Evolutionary conservation across 2,797 vertebrate species (phyloP), one percentile per base, ranked within the genome.

Genomic region (Acanthopagrus latus): DNA sequence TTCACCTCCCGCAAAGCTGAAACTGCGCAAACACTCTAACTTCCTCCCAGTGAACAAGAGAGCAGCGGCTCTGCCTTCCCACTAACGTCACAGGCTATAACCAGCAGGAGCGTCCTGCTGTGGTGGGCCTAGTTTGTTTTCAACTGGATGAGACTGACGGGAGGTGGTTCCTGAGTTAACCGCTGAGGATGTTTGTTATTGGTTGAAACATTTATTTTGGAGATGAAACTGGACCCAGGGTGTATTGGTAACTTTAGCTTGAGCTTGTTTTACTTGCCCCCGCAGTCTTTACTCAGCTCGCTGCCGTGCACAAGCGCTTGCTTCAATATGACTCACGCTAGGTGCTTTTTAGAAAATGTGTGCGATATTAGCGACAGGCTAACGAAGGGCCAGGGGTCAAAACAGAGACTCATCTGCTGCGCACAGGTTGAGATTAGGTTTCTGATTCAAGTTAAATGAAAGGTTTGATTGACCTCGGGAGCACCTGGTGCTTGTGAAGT

Each of bases 171-270:
- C 38, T 33, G 43, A 81, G 33, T 51, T 57, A 64, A 78, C 69
- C 27, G 5, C 76, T 74, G 75, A 68, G 74, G 72, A 54, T 58
- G 56, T 84, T 82, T 85, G 82, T 80, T 74, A 55, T 66, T 64
- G 60, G 46, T 65, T 43, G 43, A 77, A 79, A 52, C 5, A 58
- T 81, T 80, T 68, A 72, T 67, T 80, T 83, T 76, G 44, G 71
- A 78, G 20, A 76, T 73, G 52, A 83, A 83, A 73, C 52, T 47
- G 54, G 57, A 76, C 70, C 56, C 47, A 43, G 17, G 41, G 67
- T 58, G 23, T 62, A 48, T 71, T 21, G 56, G 68, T 72, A 81
- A 76, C 43, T 48, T 68, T 12, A 44, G 58, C 68, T 62, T 46
- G 38, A 51, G 50, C 65, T 71, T 70, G 63, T 72, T 85, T 74